Conservation (phyloP, 2,888 invertebrate species). For the Lamellibrachia columna region DNA sequence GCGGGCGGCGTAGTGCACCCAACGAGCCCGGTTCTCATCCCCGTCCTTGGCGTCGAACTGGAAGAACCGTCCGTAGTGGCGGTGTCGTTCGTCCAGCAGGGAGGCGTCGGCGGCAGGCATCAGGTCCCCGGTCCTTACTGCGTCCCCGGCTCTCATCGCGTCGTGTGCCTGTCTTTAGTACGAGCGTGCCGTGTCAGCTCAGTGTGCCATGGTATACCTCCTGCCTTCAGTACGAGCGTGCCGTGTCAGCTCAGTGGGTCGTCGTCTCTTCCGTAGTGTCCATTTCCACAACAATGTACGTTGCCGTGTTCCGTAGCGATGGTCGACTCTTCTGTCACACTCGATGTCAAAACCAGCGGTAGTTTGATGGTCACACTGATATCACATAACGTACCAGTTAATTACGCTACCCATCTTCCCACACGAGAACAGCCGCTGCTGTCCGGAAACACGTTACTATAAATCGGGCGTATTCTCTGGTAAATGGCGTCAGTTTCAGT, state of each 20-base stretch:
- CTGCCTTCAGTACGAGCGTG: not conserved
- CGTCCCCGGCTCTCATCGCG: no score
- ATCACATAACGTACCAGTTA: not conserved
- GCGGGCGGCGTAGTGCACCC: constrained; percentile 65
- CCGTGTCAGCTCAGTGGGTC: not conserved
- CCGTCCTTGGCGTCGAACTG: constrained; percentile 44
- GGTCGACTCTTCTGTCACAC: not conserved
- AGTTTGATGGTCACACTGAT: not conserved
- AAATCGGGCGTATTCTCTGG: not conserved
- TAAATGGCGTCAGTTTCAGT: not conserved
- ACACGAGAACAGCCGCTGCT: not conserved
- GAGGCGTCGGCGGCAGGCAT: not conserved
- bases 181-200: no score
- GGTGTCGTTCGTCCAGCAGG: not conserved
- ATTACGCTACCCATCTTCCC: not conserved
- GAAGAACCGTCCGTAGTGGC: not conserved
- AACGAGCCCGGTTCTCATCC: constrained; percentile 55
- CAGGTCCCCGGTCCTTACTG: no score
- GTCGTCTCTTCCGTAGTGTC: not conserved
- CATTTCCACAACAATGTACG: not conserved
- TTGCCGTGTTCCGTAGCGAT: not conserved
- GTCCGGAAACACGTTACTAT: not conserved
- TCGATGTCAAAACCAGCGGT: not conserved
- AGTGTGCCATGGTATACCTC: not conserved
- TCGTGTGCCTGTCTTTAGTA: not conserved